Conservation (phyloP, 2,888 invertebrate species). For the Andrena trimmerana region DNA sequence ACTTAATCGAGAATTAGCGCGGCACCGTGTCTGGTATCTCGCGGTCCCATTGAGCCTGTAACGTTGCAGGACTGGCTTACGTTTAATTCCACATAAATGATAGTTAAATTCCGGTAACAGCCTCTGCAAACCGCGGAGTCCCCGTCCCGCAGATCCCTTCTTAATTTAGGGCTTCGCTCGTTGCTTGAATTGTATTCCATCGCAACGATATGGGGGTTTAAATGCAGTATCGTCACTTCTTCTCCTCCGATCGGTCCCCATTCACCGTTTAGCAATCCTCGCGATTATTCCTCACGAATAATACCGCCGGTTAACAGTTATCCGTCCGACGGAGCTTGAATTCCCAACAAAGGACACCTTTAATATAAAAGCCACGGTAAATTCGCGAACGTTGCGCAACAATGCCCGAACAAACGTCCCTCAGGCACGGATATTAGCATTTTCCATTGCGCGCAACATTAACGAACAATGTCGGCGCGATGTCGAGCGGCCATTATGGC, state of each 20-base stretch:
- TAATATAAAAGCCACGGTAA: background rate
- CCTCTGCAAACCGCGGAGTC: conserved; percentile 37
- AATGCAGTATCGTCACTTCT: background rate
- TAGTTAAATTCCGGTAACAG: conserved; percentile 77
- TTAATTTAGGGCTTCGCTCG: background rate
- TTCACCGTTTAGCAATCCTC: background rate
- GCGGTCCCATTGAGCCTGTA: conserved; percentile 66
- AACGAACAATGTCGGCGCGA: background rate
- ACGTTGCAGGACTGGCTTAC: conserved; percentile 73
- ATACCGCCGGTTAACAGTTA: background rate
- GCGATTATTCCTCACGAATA: background rate
- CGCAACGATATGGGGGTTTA: background rate
- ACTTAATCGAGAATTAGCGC: conserved; percentile 78
- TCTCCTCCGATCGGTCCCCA: background rate
- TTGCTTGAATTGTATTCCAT: background rate
- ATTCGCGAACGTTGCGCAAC: background rate
- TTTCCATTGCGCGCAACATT: conserved; percentile 3
- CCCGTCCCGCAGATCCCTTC: background rate
- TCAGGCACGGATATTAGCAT: background rate
- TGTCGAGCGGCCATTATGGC: background rate
- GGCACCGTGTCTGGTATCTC: conserved; percentile 59
- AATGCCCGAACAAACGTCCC: background rate
- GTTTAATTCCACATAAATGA: conserved; percentile 78
- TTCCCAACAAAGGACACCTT: background rate
- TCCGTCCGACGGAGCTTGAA: background rate